phyloP scores from a whole-genome alignment of 2,888 invertebrate species.

The Drosophila nr. medialis region DNA sequence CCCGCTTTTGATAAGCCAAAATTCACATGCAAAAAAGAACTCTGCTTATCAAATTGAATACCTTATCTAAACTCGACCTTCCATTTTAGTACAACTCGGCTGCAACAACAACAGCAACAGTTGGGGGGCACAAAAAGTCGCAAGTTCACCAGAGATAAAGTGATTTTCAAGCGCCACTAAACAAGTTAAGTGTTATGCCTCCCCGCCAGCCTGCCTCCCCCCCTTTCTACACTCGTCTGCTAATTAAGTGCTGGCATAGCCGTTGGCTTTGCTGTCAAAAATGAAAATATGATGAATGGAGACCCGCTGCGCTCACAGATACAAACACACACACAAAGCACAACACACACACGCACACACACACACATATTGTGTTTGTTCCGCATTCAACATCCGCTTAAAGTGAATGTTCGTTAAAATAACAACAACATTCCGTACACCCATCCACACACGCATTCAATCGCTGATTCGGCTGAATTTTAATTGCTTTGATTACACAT shows the following conservation, averaged over 20 bases:
- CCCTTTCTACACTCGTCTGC: not conserved
- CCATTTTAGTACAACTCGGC: not conserved
- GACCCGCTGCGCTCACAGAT: not conserved
- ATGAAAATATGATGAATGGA: constrained; percentile 43
- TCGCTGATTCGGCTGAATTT: constrained; percentile 43
- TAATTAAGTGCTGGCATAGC: constrained; percentile 33
- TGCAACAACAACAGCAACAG: not conserved
- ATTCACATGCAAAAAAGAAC: constrained; percentile 1
- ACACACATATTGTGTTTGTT: constrained; percentile 8
- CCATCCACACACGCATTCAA: not conserved
- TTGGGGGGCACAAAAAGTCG: not conserved
- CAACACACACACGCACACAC: not conserved
- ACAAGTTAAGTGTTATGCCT: constrained; percentile 23
- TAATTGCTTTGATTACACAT: constrained; percentile 63
- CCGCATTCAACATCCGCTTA: constrained; percentile 36
- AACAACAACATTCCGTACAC: constrained; percentile 32
- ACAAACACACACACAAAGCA: not conserved
- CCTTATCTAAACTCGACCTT: constrained; percentile 27
- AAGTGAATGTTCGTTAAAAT: constrained; percentile 39
- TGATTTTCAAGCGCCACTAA: constrained; percentile 14
- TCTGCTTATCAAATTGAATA: constrained; percentile 24
- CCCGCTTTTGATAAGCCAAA: constrained; percentile 34
- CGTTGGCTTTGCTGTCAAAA: constrained; percentile 25
- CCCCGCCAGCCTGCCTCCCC: not conserved
- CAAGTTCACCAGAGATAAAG: constrained; percentile 16